Conservation (phyloP, 2,113 vertebrate genomes). For the Chionis minor region DNA sequence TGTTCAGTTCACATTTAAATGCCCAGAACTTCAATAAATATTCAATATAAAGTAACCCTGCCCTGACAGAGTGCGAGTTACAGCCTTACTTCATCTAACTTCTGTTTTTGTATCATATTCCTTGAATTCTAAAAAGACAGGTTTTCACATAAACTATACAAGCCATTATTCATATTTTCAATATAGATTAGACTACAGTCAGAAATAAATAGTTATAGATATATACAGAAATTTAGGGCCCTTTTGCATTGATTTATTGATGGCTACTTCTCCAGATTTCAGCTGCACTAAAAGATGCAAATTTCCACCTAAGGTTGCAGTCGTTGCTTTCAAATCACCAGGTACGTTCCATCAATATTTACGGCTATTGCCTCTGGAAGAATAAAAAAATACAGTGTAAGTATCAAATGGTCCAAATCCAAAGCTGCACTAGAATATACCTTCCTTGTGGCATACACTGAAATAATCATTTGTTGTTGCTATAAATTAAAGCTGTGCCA, state of each 20-base stretch:
- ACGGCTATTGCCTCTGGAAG: background rate
- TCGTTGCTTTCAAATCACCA: slow-evolving; percentile 6
- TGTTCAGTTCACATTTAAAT: background rate
- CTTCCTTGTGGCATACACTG: background rate
- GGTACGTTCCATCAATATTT: background rate
- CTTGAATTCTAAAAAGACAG: background rate
- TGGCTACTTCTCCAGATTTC: background rate
- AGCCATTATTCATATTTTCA: slow-evolving; percentile 4
- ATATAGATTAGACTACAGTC: slow-evolving; percentile 2
- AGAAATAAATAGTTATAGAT: slow-evolving; percentile 11
- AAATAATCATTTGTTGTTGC: background rate
- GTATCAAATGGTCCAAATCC: background rate
- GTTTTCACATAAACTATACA: background rate
- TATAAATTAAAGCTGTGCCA: background rate
- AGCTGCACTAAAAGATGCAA: background rate
- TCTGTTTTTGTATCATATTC: background rate
- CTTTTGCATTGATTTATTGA: slow-evolving; percentile 33
- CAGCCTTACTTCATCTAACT: background rate
- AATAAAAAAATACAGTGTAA: background rate
- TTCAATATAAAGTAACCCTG: background rate
- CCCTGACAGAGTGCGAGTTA: background rate
- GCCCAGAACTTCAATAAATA: background rate
- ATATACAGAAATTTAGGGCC: background rate
- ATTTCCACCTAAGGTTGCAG: slow-evolving; percentile 5
- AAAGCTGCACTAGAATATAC: background rate